These are phyloP conservation scores for Anhinga anhinga DNA, from an alignment of 2,113 vertebrate genomes.

Conservation along the genomic window DNA sequence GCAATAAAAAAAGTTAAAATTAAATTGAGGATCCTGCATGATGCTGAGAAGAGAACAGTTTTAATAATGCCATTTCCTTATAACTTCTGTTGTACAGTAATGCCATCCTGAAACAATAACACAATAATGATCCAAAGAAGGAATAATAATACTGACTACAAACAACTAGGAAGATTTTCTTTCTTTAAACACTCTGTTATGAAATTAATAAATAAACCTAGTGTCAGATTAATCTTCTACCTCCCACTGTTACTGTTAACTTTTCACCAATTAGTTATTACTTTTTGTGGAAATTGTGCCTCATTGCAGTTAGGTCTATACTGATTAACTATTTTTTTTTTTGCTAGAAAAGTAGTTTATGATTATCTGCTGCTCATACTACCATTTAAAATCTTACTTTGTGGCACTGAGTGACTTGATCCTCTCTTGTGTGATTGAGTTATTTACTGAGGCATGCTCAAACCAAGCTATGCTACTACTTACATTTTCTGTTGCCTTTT, in stretches of 20 bases:
- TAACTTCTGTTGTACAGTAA: not conserved
- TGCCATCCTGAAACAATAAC: not conserved
- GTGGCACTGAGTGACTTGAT: not conserved
- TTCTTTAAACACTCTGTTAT: not conserved
- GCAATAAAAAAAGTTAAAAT: not conserved
- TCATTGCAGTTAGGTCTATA: not conserved
- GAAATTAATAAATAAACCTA: not conserved
- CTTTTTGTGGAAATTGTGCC: not conserved
- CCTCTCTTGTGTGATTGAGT: not conserved
- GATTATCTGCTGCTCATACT: not conserved
- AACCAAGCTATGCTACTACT: accelerated
- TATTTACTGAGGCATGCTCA: not conserved
- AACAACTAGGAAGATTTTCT: not conserved
- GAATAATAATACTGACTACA: not conserved
- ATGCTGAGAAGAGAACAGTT: not conserved
- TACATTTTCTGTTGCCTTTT: not conserved
- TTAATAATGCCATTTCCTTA: not conserved
- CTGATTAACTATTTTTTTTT: not conserved
- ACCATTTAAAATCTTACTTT: not conserved
- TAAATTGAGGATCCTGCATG: not conserved
- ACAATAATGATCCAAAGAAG: not conserved
- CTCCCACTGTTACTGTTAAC: not conserved
- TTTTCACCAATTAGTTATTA: not conserved
- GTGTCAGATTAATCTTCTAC: not conserved
- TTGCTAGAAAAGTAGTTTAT: not conserved